A percentile compares a stretch with the other conserved stretches of the same genome.
These are phyloP conservation scores for Hymenopus coronatus DNA, from an alignment of 2,888 invertebrate species.

Conservation along the genomic window DNA sequence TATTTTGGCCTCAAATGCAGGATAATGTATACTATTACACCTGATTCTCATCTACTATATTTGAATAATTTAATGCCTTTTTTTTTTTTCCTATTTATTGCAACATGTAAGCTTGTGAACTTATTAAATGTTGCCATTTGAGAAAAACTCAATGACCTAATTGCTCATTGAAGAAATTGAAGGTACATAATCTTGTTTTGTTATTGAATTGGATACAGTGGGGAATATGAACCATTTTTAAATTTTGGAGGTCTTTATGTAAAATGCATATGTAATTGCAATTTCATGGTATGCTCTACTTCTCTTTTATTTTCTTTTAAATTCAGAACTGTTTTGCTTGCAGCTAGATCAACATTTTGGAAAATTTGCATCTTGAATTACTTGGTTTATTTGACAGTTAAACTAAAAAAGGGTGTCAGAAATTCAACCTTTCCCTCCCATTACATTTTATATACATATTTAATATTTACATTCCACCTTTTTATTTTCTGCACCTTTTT, in stretches of 20 bases:
- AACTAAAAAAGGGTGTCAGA: conserved; percentile 22
- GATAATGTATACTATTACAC: background rate
- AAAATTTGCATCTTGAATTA: background rate
- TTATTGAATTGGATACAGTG: background rate
- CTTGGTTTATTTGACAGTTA: background rate
- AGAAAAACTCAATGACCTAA: background rate
- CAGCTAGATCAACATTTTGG: background rate
- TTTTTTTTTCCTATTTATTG: background rate
- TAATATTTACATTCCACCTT: conserved; percentile 24
- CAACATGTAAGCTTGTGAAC: background rate
- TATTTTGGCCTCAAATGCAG: background rate
- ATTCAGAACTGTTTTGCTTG: background rate
- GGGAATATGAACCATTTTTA: background rate
- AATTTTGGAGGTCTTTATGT: background rate
- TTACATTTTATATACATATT: conserved; percentile 19
- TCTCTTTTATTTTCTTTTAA: background rate
- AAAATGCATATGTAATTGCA: background rate
- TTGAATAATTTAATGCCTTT: background rate
- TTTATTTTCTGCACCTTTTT: conserved; percentile 22
- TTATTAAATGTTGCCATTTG: background rate
- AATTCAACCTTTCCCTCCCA: background rate
- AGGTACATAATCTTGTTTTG: background rate
- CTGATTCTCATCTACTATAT: background rate
- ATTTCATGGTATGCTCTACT: background rate
- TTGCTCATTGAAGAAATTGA: background rate